A percentile compares a stretch with the other conserved stretches of the same genome.
These are phyloP conservation scores for Julus scanicus DNA, from an alignment of 2,888 invertebrate species.

Conservation along the genomic window DNA sequence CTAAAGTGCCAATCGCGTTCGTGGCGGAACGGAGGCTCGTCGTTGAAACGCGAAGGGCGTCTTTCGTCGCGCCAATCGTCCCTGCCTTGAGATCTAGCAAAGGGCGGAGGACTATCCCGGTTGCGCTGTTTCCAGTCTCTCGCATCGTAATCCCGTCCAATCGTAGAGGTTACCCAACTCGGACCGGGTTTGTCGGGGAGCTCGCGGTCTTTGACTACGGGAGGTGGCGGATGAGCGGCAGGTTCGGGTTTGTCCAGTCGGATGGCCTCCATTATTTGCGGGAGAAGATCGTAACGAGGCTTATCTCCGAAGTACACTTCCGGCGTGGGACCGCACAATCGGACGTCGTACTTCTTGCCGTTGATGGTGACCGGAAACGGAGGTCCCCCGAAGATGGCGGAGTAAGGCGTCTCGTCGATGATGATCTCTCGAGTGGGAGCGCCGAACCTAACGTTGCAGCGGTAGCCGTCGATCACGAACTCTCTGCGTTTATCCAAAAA, in stretches of 20 bases:
- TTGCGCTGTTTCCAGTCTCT: background rate
- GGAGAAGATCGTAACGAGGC: constrained; percentile 43
- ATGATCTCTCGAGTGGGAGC: constrained; percentile 91
- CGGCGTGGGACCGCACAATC: constrained; percentile 90
- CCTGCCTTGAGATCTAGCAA: background rate
- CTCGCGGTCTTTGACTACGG: background rate
- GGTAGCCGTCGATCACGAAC: constrained; percentile 65
- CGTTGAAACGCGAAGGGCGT: background rate
- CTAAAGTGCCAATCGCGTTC: background rate
- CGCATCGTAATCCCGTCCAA: background rate
- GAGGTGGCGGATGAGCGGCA: background rate
- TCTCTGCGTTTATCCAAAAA: constrained; percentile 48
- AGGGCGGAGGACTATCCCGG: background rate
- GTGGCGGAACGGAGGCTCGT: constrained; percentile 25
- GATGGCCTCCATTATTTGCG: background rate
- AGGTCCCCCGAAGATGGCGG: constrained; percentile 91
- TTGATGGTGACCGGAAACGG: constrained; percentile 83
- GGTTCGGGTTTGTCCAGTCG: background rate
- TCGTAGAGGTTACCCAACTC: constrained; percentile 18
- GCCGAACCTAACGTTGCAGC: constrained; percentile 81
- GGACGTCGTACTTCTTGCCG: constrained; percentile 79
- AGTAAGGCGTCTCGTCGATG: constrained; percentile 88
- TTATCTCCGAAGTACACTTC: constrained; percentile 87
- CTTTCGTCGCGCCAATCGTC: constrained; percentile 19
- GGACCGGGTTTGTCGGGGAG: background rate